These are phyloP conservation scores for Tamias sibiricus DNA, from an alignment of 2,113 vertebrate genomes.

Conservation along the genomic window DNA sequence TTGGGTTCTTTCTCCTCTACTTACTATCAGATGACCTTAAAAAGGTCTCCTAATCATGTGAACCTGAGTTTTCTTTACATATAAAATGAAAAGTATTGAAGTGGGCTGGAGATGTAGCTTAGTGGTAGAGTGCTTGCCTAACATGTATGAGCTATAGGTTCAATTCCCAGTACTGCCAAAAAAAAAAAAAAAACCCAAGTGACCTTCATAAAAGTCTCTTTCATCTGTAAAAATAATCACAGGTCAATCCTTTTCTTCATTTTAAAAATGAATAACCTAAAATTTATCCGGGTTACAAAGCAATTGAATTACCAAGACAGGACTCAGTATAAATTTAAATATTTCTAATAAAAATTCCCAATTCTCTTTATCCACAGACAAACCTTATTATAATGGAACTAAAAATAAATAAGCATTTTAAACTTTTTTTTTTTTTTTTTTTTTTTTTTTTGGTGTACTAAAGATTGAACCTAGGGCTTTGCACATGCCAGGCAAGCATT, in stretches of 20 bases:
- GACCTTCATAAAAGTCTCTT: background rate
- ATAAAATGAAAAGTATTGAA: background rate
- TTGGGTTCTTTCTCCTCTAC: background rate
- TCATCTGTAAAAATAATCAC: background rate
- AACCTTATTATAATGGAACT: background rate
- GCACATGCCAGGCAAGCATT: too few species aligned
- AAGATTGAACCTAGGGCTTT: too few species aligned
- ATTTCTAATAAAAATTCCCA: conserved; percentile 34
- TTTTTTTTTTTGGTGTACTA: too few species aligned
- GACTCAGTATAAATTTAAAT: background rate
- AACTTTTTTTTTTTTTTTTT: too few species aligned
- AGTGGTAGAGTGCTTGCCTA: background rate
- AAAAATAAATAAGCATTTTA: background rate
- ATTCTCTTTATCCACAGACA: background rate
- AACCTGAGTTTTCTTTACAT: conserved; percentile 4
- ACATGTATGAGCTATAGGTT: background rate
- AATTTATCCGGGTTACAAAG: background rate
- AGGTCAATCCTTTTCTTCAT: background rate
- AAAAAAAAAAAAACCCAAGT: background rate
- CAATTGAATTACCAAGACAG: background rate
- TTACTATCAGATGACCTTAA: background rate
- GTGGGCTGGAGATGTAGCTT: too few species aligned
- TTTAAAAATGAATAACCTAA: conserved; percentile 10
- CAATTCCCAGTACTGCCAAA: background rate
- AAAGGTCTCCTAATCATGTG: background rate